Conservation (phyloP, 2,797 vertebrate genomes). For the Arnoldichthys spilopterus region DNA sequence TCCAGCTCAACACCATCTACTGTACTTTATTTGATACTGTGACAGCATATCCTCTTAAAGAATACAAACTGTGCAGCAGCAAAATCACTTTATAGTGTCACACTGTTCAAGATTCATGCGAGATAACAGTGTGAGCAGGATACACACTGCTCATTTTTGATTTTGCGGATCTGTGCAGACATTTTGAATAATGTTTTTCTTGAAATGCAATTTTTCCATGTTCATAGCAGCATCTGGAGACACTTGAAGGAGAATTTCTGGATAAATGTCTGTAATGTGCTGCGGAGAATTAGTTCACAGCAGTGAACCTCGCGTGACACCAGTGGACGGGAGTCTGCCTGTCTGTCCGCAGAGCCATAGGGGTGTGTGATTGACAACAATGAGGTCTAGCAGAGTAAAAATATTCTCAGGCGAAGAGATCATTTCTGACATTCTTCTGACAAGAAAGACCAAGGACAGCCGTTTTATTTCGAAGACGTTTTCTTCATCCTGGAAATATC, state of each 20-base stretch:
- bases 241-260: slow-evolving; percentile 20
- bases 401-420: slow-evolving; percentile 25
- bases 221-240: not conserved
- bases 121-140: not conserved
- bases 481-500: slow-evolving; percentile 25
- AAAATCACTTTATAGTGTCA: not conserved
- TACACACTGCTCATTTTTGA: not conserved
- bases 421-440: slow-evolving; percentile 40
- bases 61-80: not conserved
- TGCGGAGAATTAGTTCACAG: slow-evolving; percentile 35
- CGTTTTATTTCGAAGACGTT: slow-evolving; percentile 30
- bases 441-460: slow-evolving; percentile 35
- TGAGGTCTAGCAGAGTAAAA: slow-evolving; percentile 41
- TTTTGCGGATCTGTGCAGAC: not conserved
- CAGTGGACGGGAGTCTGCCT: slow-evolving; percentile 2
- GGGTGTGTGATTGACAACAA: slow-evolving; percentile 44
- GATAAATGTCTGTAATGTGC: slow-evolving; percentile 11
- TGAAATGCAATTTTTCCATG: not conserved
- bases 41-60: not conserved
- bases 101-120: not conserved
- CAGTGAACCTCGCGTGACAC: slow-evolving; percentile 40
- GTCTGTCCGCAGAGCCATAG: slow-evolving; percentile 28
- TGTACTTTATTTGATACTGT: not conserved
- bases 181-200: slow-evolving; percentile 8
- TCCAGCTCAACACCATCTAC: not conserved